A percentile compares a stretch with the other conserved stretches of the same genome.
phyloP scores from a whole-genome alignment of 2,888 invertebrate genomes.

The Stenolophus ochropezus region DNA sequence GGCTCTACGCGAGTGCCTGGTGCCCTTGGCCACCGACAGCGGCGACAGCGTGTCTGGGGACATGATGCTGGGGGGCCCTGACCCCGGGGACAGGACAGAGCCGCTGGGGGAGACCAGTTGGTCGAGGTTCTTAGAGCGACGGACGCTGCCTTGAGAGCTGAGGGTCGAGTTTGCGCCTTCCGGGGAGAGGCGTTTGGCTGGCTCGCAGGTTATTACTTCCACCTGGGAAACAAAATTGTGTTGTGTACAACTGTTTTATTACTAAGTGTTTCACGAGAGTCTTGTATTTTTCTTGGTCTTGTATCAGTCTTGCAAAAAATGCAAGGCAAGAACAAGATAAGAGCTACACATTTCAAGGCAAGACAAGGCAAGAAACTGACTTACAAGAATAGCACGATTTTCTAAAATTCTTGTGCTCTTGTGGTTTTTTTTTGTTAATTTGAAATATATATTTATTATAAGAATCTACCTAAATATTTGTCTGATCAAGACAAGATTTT shows the following conservation, averaged over 20 bases:
- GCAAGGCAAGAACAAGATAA: too few relatives aligned
- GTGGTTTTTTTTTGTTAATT: too few relatives aligned
- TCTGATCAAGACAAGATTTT: too few relatives aligned
- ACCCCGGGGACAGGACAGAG: conserved; percentile 71
- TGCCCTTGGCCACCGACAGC: conserved; percentile 75
- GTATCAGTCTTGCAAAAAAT: too few relatives aligned
- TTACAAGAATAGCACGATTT: too few relatives aligned
- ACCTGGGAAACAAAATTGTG: conserved; percentile 46
- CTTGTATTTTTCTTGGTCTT: too few relatives aligned
- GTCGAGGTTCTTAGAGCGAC: conserved; percentile 72
- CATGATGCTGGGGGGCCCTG: conserved; percentile 73
- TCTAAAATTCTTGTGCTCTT: too few relatives aligned
- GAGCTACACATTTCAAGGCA: too few relatives aligned
- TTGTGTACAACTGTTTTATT: not conserved
- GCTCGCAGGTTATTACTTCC: conserved; percentile 71
- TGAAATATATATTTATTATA: too few relatives aligned
- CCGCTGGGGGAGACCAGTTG: conserved; percentile 68
- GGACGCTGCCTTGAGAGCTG: conserved; percentile 81
- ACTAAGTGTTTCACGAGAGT: too few relatives aligned
- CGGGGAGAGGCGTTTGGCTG: conserved; percentile 82
- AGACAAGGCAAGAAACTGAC: too few relatives aligned
- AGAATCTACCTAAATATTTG: too few relatives aligned
- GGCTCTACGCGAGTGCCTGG: conserved; percentile 75
- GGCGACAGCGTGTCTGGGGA: conserved; percentile 73
- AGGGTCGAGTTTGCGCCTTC: conserved; percentile 81